Conservation (phyloP, 2,888 invertebrate genomes). For the Hypomecis atomaria region DNA sequence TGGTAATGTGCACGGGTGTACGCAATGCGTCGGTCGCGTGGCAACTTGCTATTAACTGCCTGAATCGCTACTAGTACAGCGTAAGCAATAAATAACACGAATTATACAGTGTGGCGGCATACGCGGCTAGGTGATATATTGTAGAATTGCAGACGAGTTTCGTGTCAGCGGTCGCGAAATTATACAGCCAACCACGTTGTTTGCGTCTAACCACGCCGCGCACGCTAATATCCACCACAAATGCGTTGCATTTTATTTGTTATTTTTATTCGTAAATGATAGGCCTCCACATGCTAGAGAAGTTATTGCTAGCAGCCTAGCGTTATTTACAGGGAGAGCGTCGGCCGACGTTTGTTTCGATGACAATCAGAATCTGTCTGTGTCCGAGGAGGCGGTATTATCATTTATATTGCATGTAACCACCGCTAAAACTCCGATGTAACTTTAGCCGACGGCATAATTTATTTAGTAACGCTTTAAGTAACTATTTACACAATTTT, state of each 20-base stretch:
- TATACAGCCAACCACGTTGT: constrained; percentile 73
- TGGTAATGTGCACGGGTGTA: constrained; percentile 44
- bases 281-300: constrained; percentile 68
- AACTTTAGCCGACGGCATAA: constrained; percentile 57
- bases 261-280: constrained; percentile 79
- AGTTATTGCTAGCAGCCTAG: constrained; percentile 67
- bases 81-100: constrained; percentile 80
- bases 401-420: constrained; percentile 69
- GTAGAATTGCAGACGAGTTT: constrained; percentile 67
- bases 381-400: constrained; percentile 66
- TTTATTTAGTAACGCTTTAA: constrained; percentile 59
- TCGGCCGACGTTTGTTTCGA: constrained; percentile 69
- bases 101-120: constrained; percentile 75
- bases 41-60: constrained; percentile 77
- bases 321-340: constrained; percentile 68
- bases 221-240: constrained; percentile 63
- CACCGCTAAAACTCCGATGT: constrained; percentile 54
- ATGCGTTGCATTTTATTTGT: constrained; percentile 68
- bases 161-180: constrained; percentile 79
- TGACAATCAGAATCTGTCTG: constrained; percentile 78
- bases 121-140: constrained; percentile 80
- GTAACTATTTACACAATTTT: constrained; percentile 36
- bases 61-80: constrained; percentile 72
- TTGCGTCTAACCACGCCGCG: constrained; percentile 57
- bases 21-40: constrained; percentile 78